Conservation (phyloP, 2,113 vertebrate species). For the Ciconia stormi region DNA sequence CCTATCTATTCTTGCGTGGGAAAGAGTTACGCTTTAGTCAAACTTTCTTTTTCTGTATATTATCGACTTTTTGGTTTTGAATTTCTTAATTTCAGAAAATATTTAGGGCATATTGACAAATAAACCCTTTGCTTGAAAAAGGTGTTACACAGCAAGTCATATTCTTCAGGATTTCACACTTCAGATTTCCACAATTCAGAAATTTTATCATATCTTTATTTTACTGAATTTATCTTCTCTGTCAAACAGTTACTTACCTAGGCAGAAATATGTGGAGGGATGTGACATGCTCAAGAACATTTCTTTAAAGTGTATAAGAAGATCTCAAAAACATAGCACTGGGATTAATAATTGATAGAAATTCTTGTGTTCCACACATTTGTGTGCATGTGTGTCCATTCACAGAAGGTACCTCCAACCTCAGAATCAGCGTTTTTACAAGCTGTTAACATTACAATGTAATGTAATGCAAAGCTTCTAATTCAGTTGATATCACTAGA, state of each 20-base stretch:
- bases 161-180: neutral
- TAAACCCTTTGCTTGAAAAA: neutral
- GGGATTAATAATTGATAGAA: neutral
- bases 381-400: neutral
- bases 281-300: neutral
- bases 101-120: neutral
- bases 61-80: neutral
- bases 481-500: neutral
- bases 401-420: neutral
- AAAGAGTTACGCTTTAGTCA: neutral
- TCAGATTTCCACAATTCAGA: neutral
- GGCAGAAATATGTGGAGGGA: neutral
- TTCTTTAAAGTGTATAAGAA: neutral
- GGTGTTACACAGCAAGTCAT: neutral
- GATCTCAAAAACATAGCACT: neutral
- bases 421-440: neutral
- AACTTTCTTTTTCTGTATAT: neutral
- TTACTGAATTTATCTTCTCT: neutral
- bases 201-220: neutral
- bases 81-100: neutral
- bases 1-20: rapidly evolving
- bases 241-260: neutral
- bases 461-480: neutral
- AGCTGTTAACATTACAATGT: neutral
- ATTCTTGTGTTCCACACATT: neutral